Conservation (phyloP, 2,113 vertebrate genomes). For the Ictidomys tridecemlineatus region DNA sequence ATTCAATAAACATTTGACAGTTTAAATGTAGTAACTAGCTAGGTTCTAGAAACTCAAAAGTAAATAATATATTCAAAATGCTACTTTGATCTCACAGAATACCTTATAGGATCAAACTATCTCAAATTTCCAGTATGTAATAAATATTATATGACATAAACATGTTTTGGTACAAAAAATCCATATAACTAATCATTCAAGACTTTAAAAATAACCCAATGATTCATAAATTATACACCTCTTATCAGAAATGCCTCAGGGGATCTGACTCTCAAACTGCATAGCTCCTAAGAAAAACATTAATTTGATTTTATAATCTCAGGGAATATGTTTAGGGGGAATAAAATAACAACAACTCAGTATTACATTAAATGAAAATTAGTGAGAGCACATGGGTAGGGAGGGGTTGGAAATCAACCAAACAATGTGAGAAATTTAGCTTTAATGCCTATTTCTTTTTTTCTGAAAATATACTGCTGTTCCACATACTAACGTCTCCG, state of each 20-base stretch:
- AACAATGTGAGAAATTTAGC: conserved; percentile 69
- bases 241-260: conserved; percentile 62
- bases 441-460: background rate
- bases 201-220: conserved; percentile 74
- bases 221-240: conserved; percentile 78
- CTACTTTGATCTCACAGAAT: conserved; percentile 39
- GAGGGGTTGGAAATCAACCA: background rate
- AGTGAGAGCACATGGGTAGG: background rate
- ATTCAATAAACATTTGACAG: background rate
- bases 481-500: background rate
- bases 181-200: conserved; percentile 67
- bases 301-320: conserved; percentile 37
- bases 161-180: conserved; percentile 52
- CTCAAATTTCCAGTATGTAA: conserved; percentile 45
- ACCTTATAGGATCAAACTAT: background rate
- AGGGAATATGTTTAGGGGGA: conserved; percentile 3
- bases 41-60: conserved; percentile 15
- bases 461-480: conserved; percentile 23
- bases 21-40: background rate
- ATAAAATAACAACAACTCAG: conserved; percentile 75
- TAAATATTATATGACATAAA: conserved; percentile 53
- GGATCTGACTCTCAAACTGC: background rate
- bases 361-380: conserved; percentile 59
- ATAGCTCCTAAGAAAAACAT: conserved; percentile 61
- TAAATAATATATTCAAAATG: conserved; percentile 38